Base-by-base conservation (phyloP, 2,888 invertebrate genomes). In the Zelleria hepariella region DNA sequence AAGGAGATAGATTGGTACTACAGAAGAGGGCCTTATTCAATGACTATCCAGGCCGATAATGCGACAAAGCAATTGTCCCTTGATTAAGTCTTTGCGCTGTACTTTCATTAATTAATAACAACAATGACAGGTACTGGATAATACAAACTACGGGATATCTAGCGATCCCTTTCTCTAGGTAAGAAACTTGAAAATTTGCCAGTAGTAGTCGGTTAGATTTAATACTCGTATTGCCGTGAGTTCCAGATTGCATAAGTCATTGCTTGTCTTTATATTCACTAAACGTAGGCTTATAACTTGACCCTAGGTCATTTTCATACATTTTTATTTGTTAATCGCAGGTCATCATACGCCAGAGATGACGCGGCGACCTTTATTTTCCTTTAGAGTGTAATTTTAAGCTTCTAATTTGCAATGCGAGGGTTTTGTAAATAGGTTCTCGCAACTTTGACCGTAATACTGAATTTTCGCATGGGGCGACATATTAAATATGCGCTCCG, bases 21-120 rank as follows among this genome's bases (percentile, higher is more conserved):
- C 73, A 71, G 68, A 73, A 75, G 73, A 71, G 68, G 73, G 72
- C 74, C 71, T 74, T 70, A 78, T 82, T 80, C 74, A 77, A 80
- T 79, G 80, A 80, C 75, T 72, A 80, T 73, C 72, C 70, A 68
- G 71, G 73, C 75, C 72, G 74, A 72, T 77, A 75, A 74, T 65
- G 67, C 67, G 65, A 69, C 72, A 73, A 70, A 70, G 71, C 72
- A 73, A 75, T 75, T 66, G 74, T 72, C 70, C 70, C 67, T 65
- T 65, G 66, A 72, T 73, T 74, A 68, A 65, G 73, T 70, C 67
- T 69, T 66, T 64, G 64, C 67, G 51, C 51, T 58, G 58, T 49
- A 21, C 21, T 27, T 58, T 51, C 27, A 27, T 25, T 27, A 58
- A 58, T 23, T 47, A 48, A 57, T 47, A 24, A 57, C 23, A 57